phyloP scores from a whole-genome alignment of 2,797 vertebrate species.

The Buphagus erythrorhynchus region DNA sequence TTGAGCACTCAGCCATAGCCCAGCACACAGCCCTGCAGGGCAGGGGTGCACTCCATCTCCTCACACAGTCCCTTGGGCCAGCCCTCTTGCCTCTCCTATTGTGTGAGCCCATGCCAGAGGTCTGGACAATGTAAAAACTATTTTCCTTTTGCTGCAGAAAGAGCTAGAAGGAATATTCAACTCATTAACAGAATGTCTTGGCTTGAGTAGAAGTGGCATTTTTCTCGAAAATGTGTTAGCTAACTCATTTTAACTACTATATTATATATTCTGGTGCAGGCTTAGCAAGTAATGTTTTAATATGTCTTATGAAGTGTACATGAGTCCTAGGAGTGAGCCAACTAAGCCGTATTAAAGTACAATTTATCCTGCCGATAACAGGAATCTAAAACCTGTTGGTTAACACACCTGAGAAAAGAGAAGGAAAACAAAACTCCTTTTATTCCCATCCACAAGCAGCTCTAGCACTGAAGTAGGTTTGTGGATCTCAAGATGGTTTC shows the following conservation, averaged over 20 bases:
- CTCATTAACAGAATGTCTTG: conserved; percentile 55
- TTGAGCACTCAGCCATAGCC: rapidly evolving
- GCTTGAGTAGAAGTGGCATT: conserved; percentile 30
- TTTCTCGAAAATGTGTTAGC: conserved; percentile 52
- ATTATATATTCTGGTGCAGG: neutral
- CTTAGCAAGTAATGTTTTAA: conserved; percentile 38
- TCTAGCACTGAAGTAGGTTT: neutral
- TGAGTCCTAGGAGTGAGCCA: conserved; percentile 13
- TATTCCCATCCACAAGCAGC: neutral
- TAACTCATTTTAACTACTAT: conserved; percentile 30
- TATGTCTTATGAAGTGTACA: conserved; percentile 1
- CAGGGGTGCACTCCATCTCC: rapidly evolving
- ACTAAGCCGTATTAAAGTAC: conserved; percentile 20
- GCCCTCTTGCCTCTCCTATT: neutral
- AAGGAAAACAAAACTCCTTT: conserved; percentile 22
- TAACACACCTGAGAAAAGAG: neutral
- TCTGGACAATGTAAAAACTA: neutral
- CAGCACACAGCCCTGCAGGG: neutral
- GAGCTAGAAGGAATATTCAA: conserved; percentile 24
- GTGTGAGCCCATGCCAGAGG: neutral
- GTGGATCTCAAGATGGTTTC: conserved; percentile 37
- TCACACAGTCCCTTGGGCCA: neutral
- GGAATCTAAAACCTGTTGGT: conserved; percentile 15
- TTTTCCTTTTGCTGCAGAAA: neutral
- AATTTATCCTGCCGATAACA: conserved; percentile 21